Conservation (phyloP, 2,797 vertebrate genomes). For the Platyrinchus mystaceus region DNA sequence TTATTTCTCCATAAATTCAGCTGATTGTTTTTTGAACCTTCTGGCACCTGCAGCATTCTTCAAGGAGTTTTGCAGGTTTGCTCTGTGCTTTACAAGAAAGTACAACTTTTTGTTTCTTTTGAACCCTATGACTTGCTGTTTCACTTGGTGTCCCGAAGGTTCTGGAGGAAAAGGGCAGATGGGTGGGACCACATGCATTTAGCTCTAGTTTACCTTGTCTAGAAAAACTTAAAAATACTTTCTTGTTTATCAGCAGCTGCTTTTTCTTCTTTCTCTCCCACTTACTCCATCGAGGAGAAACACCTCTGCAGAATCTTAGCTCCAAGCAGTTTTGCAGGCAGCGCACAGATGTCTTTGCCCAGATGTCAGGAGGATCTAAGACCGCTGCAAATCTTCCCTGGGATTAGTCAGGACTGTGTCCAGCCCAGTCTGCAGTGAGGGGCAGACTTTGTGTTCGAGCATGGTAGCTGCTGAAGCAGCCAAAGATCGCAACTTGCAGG, state of each 20-base stretch:
- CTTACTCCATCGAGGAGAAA: not conserved
- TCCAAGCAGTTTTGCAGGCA: not conserved
- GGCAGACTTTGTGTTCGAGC: not conserved
- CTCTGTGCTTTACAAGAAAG: not conserved
- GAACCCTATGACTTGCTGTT: not conserved
- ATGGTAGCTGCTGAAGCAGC: not conserved
- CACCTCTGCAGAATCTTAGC: not conserved
- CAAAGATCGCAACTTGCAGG: not conserved
- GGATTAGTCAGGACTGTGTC: not conserved
- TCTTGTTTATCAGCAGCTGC: not conserved
- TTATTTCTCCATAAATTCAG: not conserved
- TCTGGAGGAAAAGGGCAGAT: not conserved
- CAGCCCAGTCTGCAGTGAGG: not conserved
- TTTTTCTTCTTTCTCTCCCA: not conserved
- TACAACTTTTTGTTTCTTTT: not conserved
- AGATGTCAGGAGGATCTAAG: not conserved
- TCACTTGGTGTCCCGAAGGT: not conserved
- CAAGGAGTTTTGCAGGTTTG: not conserved
- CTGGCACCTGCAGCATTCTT: not conserved
- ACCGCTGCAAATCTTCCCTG: not conserved
- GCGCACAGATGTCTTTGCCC: not conserved
- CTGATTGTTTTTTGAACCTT: not conserved
- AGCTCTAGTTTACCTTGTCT: not conserved
- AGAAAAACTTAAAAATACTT: not conserved
- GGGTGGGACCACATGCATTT: not conserved